phyloP scores from a whole-genome alignment of 2,888 invertebrate genomes.

The Epiblema foenella region DNA sequence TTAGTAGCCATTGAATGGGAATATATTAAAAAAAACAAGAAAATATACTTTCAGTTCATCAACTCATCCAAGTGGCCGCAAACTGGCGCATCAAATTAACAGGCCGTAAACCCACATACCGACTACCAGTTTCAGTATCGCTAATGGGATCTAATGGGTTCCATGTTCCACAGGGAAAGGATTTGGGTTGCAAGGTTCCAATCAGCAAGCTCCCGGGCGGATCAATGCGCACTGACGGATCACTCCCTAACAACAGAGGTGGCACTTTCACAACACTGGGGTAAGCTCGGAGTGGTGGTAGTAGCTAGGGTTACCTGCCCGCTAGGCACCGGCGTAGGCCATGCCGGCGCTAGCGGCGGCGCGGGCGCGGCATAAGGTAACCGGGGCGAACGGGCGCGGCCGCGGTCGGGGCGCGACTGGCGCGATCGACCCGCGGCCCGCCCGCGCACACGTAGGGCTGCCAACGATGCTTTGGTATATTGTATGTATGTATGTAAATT shows the following conservation, averaged over 20 bases:
- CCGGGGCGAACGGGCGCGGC: conserved; percentile 67
- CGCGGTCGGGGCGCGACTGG: conserved; percentile 72
- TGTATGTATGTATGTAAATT: too few species aligned
- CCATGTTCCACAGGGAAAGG: not conserved
- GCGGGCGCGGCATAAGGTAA: conserved; percentile 69
- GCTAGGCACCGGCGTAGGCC: conserved; percentile 60
- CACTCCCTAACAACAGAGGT: not conserved
- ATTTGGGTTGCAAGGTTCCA: not conserved
- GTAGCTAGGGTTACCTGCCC: conserved; percentile 54
- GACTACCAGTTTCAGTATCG: too few species aligned
- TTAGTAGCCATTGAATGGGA: too few species aligned
- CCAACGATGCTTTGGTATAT: conserved; percentile 33
- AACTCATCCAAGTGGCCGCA: too few species aligned
- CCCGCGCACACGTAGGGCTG: conserved; percentile 52
- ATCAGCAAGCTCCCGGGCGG: conserved; percentile 1
- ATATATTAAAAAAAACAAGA: too few species aligned
- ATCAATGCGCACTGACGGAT: not conserved
- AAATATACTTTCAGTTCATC: too few species aligned
- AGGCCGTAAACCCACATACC: too few species aligned
- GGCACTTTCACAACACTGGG: conserved; percentile 14
- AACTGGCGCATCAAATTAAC: too few species aligned
- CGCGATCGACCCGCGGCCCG: conserved; percentile 53
- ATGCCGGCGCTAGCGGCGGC: conserved; percentile 67
- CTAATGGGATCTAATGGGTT: not conserved
- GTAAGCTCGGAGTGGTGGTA: not conserved